Conservation (phyloP, 2,888 invertebrate genomes). For the Dendrolimus houi region DNA sequence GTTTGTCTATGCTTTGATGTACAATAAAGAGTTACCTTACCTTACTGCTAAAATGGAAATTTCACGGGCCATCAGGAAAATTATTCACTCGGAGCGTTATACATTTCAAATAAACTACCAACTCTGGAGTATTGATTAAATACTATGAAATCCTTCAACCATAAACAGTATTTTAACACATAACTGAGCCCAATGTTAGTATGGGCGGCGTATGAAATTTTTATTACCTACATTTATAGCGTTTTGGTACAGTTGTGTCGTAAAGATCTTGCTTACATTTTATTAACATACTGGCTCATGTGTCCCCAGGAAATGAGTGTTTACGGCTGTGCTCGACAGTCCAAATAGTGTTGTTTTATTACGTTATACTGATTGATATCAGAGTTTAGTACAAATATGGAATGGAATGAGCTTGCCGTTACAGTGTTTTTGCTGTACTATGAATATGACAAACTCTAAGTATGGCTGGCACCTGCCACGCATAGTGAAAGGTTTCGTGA, state of each 20-base stretch:
- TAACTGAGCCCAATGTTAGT: neutral
- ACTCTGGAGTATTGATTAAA: no score
- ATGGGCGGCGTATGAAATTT: neutral
- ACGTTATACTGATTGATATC: neutral
- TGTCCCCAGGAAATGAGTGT: neutral
- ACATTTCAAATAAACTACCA: no score
- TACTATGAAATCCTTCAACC: neutral
- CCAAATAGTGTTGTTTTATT: neutral
- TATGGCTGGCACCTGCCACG: no score
- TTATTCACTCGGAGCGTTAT: no score
- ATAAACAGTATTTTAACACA: neutral
- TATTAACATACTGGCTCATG: constrained; percentile 9
- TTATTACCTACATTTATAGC: neutral
- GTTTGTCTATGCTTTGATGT: no score
- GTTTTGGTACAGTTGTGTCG: constrained; percentile 9
- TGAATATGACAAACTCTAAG: no score
- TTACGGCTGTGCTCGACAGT: constrained; percentile 5
- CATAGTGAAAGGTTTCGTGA: no score
- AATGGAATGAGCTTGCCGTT: no score
- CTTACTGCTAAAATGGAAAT: no score
- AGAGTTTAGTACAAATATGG: neutral
- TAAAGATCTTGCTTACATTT: constrained; percentile 28
- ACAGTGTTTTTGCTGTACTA: no score
- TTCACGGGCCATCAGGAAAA: no score
- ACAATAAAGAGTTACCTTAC: no score